A percentile compares a stretch with the other conserved stretches of the same genome.
Conservation (phyloP, 2,888 invertebrate species). For the Watsonalla cultraria region DNA sequence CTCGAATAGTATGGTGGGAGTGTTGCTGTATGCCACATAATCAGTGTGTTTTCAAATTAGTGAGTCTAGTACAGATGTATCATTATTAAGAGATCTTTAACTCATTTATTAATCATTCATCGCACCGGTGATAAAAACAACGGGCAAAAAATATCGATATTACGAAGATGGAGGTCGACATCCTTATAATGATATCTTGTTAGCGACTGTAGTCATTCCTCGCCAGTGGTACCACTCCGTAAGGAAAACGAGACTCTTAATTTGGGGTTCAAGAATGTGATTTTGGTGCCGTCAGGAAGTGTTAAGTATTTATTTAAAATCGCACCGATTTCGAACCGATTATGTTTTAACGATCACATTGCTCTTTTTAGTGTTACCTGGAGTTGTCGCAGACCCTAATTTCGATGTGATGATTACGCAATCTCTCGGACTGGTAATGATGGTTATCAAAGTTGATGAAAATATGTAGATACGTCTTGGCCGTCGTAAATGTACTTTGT, state of each 20-base stretch:
- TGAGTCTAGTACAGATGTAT: background rate
- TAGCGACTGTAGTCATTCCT: slow-evolving; percentile 67
- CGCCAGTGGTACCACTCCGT: slow-evolving; percentile 37
- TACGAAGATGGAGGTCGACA: slow-evolving; percentile 42
- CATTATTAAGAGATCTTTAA: background rate
- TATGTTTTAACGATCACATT: slow-evolving; percentile 38
- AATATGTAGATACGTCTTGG: slow-evolving; percentile 3
- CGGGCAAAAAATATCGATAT: slow-evolving; percentile 58
- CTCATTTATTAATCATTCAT: slow-evolving; percentile 9
- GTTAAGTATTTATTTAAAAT: slow-evolving; percentile 69
- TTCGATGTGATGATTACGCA: slow-evolving; percentile 16
- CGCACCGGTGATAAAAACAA: slow-evolving; percentile 31
- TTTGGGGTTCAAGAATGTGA: slow-evolving; percentile 71
- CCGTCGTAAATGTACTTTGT: slow-evolving; percentile 4
- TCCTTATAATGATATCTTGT: slow-evolving; percentile 73
- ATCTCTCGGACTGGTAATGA: slow-evolving; percentile 23
- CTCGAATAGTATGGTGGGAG: background rate
- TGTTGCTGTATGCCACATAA: background rate
- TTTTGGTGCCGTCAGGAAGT: slow-evolving; percentile 60
- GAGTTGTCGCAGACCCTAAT: slow-evolving; percentile 37
- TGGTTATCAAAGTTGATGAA: slow-evolving; percentile 15
- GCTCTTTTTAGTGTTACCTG: slow-evolving; percentile 26
- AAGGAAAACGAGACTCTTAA: slow-evolving; percentile 64
- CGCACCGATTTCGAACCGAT: slow-evolving; percentile 38
- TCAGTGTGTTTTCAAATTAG: slow-evolving; percentile 2